Evolutionary conservation across 2,113 vertebrate genomes (phyloP), one percentile per base, ranked within the genome.

Genomic region (Hypomesus transpacificus): DNA sequence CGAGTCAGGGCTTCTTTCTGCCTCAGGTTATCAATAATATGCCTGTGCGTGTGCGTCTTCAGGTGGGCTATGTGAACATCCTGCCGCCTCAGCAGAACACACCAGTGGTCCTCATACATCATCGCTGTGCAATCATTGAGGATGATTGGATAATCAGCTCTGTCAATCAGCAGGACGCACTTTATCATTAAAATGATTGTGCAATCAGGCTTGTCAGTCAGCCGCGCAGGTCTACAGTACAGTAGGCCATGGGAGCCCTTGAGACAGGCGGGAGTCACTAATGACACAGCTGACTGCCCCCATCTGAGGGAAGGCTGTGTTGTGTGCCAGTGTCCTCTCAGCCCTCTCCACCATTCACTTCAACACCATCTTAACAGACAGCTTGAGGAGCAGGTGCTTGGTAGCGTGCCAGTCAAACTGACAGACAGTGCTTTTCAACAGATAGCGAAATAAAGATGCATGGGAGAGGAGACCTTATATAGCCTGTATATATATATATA

Each of bases 361-460:
- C 7, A 63, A 63, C 61, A 63, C 26, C 61, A 16, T 63, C 14
- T 14, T 34, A 9, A 28, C 61, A 18, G 61, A 31, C 28, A 34
- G 17, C 14, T 34, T 63, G 61, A 34, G 61, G 61, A 21, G 61
- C 28, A 59, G 57, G 57, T 59, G 57, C 24, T 59, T 59, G 21
- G 57, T 22, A 59, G 21, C 18, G 18, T 59, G 57, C 21, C 57
- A 59, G 21, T 11, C 39, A 46, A 46, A 11, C 57, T 59, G 57
- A 13, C 20, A 20, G 57, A 59, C 17, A 22, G 57, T 4, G 53
- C 52, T 18, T 53, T 53, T 18, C 17, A 14, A 18, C 52, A 53
- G 13, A 34, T 34, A 34, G 31, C 31, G 39, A 46, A 46, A 46
- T 46, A 46, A 46, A 46, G 54, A 56, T 4, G 8, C 14, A 56